These are phyloP conservation scores for Cacoxenus indagator DNA, from an alignment of 2,888 invertebrate species.

Conservation along the genomic window DNA sequence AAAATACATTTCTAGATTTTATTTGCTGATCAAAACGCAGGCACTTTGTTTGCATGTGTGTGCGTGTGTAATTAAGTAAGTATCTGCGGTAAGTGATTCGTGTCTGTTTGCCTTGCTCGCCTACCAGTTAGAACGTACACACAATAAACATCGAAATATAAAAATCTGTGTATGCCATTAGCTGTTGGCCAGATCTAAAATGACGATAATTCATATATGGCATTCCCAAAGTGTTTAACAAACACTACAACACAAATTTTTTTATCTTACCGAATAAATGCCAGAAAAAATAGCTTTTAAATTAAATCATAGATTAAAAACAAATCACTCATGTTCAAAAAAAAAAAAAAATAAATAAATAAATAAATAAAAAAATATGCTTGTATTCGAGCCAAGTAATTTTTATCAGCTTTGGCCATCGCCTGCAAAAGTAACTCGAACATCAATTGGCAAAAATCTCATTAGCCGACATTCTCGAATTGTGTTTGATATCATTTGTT, in stretches of 20 bases:
- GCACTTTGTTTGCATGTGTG: slow-evolving; percentile 21
- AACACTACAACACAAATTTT: background rate
- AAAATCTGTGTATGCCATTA: background rate
- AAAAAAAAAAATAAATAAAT: slow-evolving; percentile 25
- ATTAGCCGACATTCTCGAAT: slow-evolving; percentile 38
- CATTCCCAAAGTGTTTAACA: background rate
- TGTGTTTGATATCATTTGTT: background rate
- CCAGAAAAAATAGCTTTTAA: slow-evolving; percentile 31
- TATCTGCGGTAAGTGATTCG: background rate
- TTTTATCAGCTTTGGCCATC: slow-evolving; percentile 13
- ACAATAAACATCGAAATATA: no score
- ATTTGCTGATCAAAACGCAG: slow-evolving; percentile 55
- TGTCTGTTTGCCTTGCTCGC: background rate
- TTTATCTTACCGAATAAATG: no score
- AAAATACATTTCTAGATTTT: slow-evolving; percentile 65
- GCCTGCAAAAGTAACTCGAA: background rate
- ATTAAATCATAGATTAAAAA: slow-evolving; percentile 58
- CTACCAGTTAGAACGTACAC: no score
- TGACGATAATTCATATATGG: background rate
- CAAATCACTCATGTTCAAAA: slow-evolving; percentile 56
- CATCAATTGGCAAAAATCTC: slow-evolving; percentile 48
- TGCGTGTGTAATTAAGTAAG: slow-evolving; percentile 26
- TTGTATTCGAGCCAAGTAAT: background rate
- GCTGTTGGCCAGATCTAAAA: background rate
- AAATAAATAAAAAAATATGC: slow-evolving; percentile 8